Evolutionary conservation across 2,888 invertebrate genomes (phyloP).

Genomic region (Andricus curvator): DNA sequence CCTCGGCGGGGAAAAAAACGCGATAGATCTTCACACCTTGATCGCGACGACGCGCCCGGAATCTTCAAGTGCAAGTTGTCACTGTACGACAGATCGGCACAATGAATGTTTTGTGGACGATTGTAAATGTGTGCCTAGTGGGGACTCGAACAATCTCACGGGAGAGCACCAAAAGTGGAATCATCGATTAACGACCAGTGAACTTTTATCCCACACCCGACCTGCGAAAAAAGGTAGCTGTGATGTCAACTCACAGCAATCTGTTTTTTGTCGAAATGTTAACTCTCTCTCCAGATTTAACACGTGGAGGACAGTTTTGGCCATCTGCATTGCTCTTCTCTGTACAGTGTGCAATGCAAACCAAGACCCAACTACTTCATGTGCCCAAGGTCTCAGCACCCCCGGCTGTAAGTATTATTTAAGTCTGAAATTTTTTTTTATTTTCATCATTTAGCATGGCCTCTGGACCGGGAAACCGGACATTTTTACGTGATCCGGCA

Average conservation of each 20-base stretch:
- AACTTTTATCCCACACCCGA: constrained; percentile 31
- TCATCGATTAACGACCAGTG: constrained; percentile 36
- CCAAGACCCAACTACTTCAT: constrained; percentile 53
- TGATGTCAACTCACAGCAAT: constrained; percentile 45
- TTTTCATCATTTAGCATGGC: too few relatives aligned
- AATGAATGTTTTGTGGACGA: constrained; percentile 33
- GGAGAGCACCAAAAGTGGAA: constrained; percentile 36
- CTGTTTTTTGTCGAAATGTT: constrained; percentile 38
- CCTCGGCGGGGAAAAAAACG: background rate
- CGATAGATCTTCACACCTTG: constrained; percentile 31
- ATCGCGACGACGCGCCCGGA: constrained; percentile 11
- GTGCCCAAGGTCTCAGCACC: constrained; percentile 65
- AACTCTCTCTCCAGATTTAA: constrained; percentile 51
- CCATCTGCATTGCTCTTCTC: constrained; percentile 59
- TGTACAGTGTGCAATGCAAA: constrained; percentile 58
- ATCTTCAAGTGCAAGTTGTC: constrained; percentile 23
- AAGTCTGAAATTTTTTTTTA: background rate
- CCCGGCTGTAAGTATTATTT: constrained; percentile 71
- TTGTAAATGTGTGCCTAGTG: constrained; percentile 23
- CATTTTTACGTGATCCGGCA: too few relatives aligned
- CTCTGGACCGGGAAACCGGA: too few relatives aligned
- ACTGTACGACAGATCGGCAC: constrained; percentile 21
- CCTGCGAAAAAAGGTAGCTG: constrained; percentile 43
- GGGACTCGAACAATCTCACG: constrained; percentile 20
- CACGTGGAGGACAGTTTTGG: constrained; percentile 57